phyloP scores from a whole-genome alignment of 2,888 invertebrate genomes.

The Lasioglossum calceatum region DNA sequence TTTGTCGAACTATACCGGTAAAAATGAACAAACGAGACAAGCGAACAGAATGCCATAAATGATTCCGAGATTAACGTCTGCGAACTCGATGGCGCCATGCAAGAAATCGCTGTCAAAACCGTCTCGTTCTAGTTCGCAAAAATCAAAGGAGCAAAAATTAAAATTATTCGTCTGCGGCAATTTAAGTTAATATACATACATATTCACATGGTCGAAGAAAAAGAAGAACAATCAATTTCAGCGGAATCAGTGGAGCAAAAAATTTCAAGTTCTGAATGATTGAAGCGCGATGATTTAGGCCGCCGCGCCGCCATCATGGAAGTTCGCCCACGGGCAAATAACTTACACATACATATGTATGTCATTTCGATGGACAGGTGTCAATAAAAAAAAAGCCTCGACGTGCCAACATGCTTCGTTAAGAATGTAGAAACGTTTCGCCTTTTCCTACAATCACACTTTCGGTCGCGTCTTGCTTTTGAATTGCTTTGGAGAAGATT shows the following conservation, averaged over 20 bases:
- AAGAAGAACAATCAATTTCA: slow-evolving; percentile 13
- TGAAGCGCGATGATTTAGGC: slow-evolving; percentile 17
- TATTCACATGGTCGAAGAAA: background rate
- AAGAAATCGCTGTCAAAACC: slow-evolving; percentile 41
- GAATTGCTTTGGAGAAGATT: background rate
- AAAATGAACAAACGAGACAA: no score
- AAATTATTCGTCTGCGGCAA: background rate
- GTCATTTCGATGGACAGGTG: slow-evolving; percentile 27
- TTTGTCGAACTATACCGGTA: no score
- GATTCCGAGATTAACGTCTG: slow-evolving; percentile 14
- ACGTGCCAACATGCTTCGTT: slow-evolving; percentile 1
- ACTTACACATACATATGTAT: slow-evolving; percentile 32
- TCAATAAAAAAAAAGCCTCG: slow-evolving; percentile 31
- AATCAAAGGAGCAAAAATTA: background rate
- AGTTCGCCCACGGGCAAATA: slow-evolving; percentile 42
- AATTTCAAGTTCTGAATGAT: slow-evolving; percentile 23
- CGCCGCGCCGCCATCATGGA: slow-evolving; percentile 1
- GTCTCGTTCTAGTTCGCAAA: slow-evolving; percentile 12
- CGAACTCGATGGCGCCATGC: background rate
- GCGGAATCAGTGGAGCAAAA: background rate
- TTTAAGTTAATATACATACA: background rate
- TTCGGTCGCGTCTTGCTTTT: background rate
- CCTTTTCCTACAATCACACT: background rate
- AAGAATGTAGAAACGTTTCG: background rate
- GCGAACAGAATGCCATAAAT: slow-evolving; percentile 16